Base-by-base conservation (phyloP, 2,888 invertebrate species). In the Euplexia lucipara region DNA sequence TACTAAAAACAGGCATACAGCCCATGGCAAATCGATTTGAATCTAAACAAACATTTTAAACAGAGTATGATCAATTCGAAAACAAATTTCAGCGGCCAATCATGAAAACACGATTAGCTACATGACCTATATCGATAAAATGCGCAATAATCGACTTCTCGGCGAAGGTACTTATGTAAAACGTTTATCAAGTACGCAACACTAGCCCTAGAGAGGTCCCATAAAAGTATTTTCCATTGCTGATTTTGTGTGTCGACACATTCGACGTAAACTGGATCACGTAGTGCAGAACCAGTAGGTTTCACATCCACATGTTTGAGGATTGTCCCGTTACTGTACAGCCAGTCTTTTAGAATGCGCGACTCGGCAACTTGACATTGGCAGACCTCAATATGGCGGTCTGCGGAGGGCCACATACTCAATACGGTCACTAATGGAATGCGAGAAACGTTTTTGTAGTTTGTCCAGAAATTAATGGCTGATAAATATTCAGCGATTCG, bases 401-500 rank as follows among this genome's bases (percentile, higher is more conserved):
- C 34, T 35, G 35, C 20, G 49, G 18, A 26, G 39, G 78, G 70
- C 58, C 49, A 57, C 60, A 61, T 53, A 37, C 47, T 44, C 63
- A 60, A 47, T 60, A 32, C 58, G 39, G 26, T 32, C 65, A 18
- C 68, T 52, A 62, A 74, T 65, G 80, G 82, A 79, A 80, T 80
- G 80, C 52, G 70, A 80, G 80, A 79, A 68, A 74, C 61, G 49
- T 79, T 74, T 76, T 54, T 64, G 51, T 67, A 65, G 72, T 75
- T 77, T 74, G 69, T 69, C 51, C 48, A 69, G 57, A 82, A 75
- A 69, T 82, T 74, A 80, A 77, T 82, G 71, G 52, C 62, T 67
- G 77, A 67, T 79, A 79, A 79, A 79, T 81, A 79, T 81, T 81
- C 72, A 82, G 79, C 62, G 58, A 58, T 64, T 62, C 32, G 53